Base-by-base conservation (phyloP, 2,888 invertebrate species). In the Petrolisthes manimaculis region DNA sequence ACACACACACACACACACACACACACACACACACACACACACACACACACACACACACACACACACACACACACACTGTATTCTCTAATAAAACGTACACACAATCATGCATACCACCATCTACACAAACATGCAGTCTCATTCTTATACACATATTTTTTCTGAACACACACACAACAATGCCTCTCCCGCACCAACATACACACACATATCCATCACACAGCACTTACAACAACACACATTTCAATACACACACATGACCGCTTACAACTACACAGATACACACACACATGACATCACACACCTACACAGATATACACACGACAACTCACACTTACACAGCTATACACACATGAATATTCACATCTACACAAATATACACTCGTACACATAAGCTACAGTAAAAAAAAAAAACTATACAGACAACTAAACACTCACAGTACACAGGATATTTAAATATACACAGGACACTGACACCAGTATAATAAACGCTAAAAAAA, bases 1-100 rank as follows among this genome's bases (percentile, higher is more conserved):
- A 78, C 54, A 67, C n/a, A 78, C 71, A 84, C 71, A 84, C 61
- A 84, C 21, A 84, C 51, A 84, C n/a, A 84, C n/a, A 84, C 51
- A 83, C 51, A 84, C 9, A 78, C 4, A 77, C 8, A 77, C 12
- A 84, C 51, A 84, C 37, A 75, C 37, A 84, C 37, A 84, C 55
- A 84, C 55, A 84, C 21, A 75, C 51, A 53, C 37, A 75, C 12
- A 75, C 51, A 75, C 56, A 84, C 61, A 75, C 71, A 82, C 53
- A 82, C 61, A 82, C 61, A 56, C 21, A 82, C 21, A 82, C n/a
- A 82, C 21, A 82, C 61, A 82, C 21, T 18, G 55, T 61, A 3
- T 61, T 82, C 55, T 82, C 55, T 56, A 82, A 18, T 56, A 18
- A 82, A 18, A 82, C n/a, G 61, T 56, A 82, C n/a, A 56, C n/a